Evolutionary conservation across 1,140 invertebrate species (phyloP), one percentile per base, ranked within the genome.

Genomic region (Musca domestica): DNA sequence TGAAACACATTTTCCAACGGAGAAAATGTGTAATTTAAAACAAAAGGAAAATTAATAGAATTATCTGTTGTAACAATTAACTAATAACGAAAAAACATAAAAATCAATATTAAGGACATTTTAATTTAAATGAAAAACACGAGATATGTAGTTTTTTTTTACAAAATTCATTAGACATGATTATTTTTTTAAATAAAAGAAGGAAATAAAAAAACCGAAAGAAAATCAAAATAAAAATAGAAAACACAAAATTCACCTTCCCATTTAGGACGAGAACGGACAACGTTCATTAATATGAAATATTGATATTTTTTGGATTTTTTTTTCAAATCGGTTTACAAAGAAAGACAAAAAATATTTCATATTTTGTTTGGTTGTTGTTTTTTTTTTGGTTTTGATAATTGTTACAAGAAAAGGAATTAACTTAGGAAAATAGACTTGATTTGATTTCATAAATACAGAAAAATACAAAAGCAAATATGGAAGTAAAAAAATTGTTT

Each of bases 351-450:
- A 49, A 58, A 41, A 41, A 41, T 41, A 10, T 58, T 30, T 34
- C 1, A 41, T 61, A 2, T 61, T 61, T 61, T n/a, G n/a, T 41
- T 41, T 2, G 34, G 4, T 41, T 41, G 34, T 30, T 30, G 27
- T 34, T 25, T n/a, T n/a, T n/a, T n/a, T n/a, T n/a, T n/a, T n/a
- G n/a, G n/a, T n/a, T n/a, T 63, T 30, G 20, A 27, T 63, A 66
- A 54, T 52, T 19, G 12, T 41, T 52, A 56, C 54, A 67, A 63
- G 63, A 52, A 70, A 30, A 34, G 66, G 19, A 48, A 66, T 25
- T 64, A 49, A 66, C 47, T 27, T 41, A 63, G 30, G n/a, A 69
- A 22, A 47, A 23, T 56, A 46, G 41, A 66, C 3, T 30, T 30
- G 27, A 41, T 41, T 41, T 41, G 34, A 41, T 41, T 30, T 30